Evolutionary conservation across 2,888 invertebrate genomes (phyloP).

Genomic region (Terebella lapidaria): DNA sequence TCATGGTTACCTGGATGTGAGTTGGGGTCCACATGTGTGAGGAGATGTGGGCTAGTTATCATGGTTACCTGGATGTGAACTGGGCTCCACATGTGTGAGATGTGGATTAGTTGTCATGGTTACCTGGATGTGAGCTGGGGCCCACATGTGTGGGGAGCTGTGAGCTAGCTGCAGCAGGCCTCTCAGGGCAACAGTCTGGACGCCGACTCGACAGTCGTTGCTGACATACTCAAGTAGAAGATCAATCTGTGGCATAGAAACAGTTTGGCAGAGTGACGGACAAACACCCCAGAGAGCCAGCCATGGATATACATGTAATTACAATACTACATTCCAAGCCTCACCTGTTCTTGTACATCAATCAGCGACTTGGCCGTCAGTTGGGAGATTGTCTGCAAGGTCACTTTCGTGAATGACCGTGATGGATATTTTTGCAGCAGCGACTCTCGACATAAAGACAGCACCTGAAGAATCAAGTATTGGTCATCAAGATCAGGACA

Average conservation of each 20-base stretch:
- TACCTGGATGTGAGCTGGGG: slow-evolving; percentile 58
- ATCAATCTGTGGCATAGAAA: slow-evolving; percentile 53
- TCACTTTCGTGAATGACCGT: slow-evolving; percentile 73
- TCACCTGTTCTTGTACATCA: slow-evolving; percentile 82
- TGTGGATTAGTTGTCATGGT: too few species aligned
- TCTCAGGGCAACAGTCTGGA: slow-evolving; percentile 62
- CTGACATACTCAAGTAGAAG: slow-evolving; percentile 66
- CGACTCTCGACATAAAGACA: slow-evolving; percentile 4
- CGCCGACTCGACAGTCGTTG: slow-evolving; percentile 66
- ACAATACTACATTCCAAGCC: too few species aligned
- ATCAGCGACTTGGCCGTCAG: slow-evolving; percentile 83
- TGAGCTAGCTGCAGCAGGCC: slow-evolving; percentile 41
- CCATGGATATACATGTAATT: too few species aligned
- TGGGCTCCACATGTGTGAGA: too few species aligned
- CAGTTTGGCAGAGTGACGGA: too few species aligned
- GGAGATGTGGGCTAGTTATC: too few species aligned
- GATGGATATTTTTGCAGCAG: slow-evolving; percentile 74
- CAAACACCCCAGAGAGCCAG: too few species aligned
- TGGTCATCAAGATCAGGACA: too few species aligned
- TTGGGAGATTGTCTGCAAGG: slow-evolving; percentile 79
- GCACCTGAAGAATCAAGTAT: not conserved
- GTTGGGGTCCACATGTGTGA: too few species aligned
- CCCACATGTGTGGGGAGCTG: slow-evolving; percentile 76
- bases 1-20: too few species aligned
- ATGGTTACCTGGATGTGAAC: too few species aligned